A percentile compares a stretch with the other conserved stretches of the same genome.
phyloP scores from a whole-genome alignment of 2,113 vertebrate species.

The Patagioenas fasciata region DNA sequence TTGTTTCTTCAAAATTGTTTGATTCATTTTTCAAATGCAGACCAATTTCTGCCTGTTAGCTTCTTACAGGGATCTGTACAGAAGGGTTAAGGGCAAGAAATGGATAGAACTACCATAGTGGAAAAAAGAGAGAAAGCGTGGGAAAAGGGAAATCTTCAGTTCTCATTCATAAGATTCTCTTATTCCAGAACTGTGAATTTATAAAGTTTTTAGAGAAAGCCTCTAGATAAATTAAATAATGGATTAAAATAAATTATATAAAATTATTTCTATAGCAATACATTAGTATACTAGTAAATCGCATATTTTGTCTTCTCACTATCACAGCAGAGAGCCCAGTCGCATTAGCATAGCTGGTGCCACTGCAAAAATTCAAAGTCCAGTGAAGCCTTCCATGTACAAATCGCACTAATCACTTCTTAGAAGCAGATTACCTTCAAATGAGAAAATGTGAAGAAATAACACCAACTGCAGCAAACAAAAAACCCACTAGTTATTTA shows the following conservation, averaged over 20 bases:
- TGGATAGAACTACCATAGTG: not conserved
- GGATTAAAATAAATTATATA: not conserved
- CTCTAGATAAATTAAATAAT: not conserved
- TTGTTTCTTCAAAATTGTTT: not conserved
- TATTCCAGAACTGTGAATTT: not conserved
- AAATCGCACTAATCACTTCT: conserved; percentile 33
- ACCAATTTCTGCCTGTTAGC: not conserved
- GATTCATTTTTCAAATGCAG: not conserved
- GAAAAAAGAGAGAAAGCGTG: not conserved
- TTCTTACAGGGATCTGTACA: not conserved
- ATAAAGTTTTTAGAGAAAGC: not conserved
- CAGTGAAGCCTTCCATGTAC: not conserved
- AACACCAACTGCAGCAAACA: conserved; percentile 49
- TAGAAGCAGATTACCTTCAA: conserved; percentile 54
- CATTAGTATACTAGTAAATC: not conserved
- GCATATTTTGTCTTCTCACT: not conserved
- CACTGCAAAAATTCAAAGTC: conserved; percentile 18
- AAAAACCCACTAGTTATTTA: conserved; percentile 51
- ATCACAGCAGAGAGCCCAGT: not conserved
- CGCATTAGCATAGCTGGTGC: not conserved
- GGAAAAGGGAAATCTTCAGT: not conserved
- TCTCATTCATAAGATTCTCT: not conserved
- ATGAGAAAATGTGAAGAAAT: conserved; percentile 58
- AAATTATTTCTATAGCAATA: not conserved
- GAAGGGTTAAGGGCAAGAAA: not conserved